A percentile compares a stretch with the other conserved stretches of the same genome.
These are phyloP conservation scores for Troides oblongomaculatus DNA, from an alignment of 2,888 invertebrate species.

Conservation along the genomic window DNA sequence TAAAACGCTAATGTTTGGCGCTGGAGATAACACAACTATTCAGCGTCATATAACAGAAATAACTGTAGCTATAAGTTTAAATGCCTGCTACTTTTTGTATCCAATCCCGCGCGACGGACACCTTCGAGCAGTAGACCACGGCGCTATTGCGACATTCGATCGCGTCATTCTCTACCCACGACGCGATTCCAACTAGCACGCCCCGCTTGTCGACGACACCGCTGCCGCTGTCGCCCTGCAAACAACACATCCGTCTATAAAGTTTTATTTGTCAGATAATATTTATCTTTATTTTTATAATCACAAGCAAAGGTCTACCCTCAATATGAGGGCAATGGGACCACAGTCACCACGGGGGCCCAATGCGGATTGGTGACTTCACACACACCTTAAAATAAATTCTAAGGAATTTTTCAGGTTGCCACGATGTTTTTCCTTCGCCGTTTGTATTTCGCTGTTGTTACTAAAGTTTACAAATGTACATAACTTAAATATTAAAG, in stretches of 20 bases:
- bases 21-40: neutral
- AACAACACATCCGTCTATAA: neutral
- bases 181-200: conserved; percentile 60
- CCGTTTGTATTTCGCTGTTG: too few relatives aligned
- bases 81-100: conserved; percentile 56
- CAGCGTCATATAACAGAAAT: neutral
- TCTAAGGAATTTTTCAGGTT: too few relatives aligned
- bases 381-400: too few relatives aligned
- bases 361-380: too few relatives aligned
- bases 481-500: too few relatives aligned
- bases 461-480: too few relatives aligned
- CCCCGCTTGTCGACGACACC: conserved; percentile 61
- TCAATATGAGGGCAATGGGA: too few relatives aligned
- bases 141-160: conserved; percentile 57
- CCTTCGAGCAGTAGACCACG: conserved; percentile 62
- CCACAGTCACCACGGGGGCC: too few relatives aligned
- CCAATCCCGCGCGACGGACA: conserved; percentile 59
- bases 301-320: too few relatives aligned
- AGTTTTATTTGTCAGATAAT: too few relatives aligned
- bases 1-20: neutral
- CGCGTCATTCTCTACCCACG: conserved; percentile 71
- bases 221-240: conserved; percentile 73
- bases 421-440: too few relatives aligned
- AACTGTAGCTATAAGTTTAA: conserved; percentile 33
- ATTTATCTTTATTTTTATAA: too few relatives aligned